phyloP scores from a whole-genome alignment of 1,140 invertebrate genomes.

The Pectinophora gossypiella region DNA sequence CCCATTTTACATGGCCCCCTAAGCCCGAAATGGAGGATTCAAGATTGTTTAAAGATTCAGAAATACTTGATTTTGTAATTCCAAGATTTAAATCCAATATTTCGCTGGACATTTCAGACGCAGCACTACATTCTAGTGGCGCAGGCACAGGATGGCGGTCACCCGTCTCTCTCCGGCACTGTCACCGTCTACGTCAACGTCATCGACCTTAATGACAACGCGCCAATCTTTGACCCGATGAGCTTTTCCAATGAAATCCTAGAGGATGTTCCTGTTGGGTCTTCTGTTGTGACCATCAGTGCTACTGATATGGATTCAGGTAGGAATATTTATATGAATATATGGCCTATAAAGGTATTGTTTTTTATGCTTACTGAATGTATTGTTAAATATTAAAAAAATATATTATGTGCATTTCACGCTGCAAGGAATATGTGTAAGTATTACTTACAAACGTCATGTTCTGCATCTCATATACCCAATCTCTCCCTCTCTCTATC shows the following conservation, averaged over 20 bases:
- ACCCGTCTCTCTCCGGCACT: slow-evolving; percentile 91
- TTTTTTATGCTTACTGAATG: too few relatives aligned
- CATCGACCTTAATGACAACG: slow-evolving; percentile 95
- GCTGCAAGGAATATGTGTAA: too few relatives aligned
- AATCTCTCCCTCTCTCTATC: too few relatives aligned
- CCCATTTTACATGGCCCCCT: too few relatives aligned
- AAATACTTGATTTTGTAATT: not conserved
- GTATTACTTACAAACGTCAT: too few relatives aligned
- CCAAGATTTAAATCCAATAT: not conserved
- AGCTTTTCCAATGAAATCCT: slow-evolving; percentile 90
- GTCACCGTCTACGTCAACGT: slow-evolving; percentile 96
- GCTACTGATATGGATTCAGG: slow-evolving; percentile 95
- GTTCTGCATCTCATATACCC: too few relatives aligned
- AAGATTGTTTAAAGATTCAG: slow-evolving; percentile 9
- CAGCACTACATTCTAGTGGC: slow-evolving; percentile 96
- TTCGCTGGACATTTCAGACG: slow-evolving; percentile 78
- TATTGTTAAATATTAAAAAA: too few relatives aligned
- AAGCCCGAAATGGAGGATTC: too few relatives aligned
- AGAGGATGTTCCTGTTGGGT: slow-evolving; percentile 90
- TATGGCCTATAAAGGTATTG: too few relatives aligned
- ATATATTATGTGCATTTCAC: too few relatives aligned
- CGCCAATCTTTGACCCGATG: slow-evolving; percentile 93
- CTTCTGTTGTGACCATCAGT: slow-evolving; percentile 86
- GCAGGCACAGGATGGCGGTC: slow-evolving; percentile 92
- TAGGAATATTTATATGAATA: slow-evolving; percentile 72